phyloP scores from a whole-genome alignment of 2,113 vertebrate genomes.

The Todiramphus chloris region DNA sequence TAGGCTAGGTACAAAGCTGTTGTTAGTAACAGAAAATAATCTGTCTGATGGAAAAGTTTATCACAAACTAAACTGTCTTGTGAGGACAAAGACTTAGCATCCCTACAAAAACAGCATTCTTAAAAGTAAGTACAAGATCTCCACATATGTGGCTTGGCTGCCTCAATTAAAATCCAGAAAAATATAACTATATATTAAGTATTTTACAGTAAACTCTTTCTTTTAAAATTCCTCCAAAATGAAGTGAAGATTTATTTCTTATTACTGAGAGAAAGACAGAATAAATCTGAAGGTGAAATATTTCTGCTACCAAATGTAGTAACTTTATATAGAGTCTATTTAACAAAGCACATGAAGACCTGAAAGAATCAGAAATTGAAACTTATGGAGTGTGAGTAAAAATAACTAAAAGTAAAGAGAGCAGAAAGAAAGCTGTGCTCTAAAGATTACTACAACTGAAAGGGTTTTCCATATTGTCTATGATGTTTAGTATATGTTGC shows the following conservation, averaged over 20 bases:
- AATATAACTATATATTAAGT: background rate
- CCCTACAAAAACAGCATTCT: background rate
- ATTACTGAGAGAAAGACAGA: background rate
- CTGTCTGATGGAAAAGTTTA: background rate
- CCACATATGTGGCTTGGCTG: background rate
- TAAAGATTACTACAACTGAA: background rate
- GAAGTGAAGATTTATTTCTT: background rate
- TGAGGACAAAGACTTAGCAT: background rate
- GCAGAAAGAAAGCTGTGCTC: background rate
- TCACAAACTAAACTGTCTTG: background rate
- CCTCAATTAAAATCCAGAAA: background rate
- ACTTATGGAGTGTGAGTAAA: slow-evolving; percentile 23
- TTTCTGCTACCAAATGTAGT: background rate
- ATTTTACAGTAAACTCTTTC: background rate
- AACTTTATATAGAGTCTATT: background rate
- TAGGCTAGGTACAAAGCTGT: background rate
- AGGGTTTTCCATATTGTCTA: background rate
- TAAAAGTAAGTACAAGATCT: background rate
- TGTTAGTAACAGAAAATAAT: background rate
- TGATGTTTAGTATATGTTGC: background rate
- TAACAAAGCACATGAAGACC: background rate
- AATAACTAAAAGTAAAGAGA: slow-evolving; percentile 47
- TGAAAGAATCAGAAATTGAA: slow-evolving; percentile 29
- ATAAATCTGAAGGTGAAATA: background rate
- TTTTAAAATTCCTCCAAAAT: background rate